phyloP scores from a whole-genome alignment of 1,140 invertebrate species.

The Cotesia vestalis region DNA sequence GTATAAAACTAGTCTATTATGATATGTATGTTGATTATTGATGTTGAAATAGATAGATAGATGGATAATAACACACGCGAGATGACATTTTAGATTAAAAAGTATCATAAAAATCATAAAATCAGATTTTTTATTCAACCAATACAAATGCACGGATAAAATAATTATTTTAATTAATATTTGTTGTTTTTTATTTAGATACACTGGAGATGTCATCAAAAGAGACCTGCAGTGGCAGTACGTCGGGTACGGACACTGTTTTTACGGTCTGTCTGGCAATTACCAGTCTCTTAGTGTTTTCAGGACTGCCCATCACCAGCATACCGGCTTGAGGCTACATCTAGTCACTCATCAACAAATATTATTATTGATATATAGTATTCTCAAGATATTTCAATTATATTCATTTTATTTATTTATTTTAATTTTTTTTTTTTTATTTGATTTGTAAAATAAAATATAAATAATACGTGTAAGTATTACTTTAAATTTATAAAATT shows the following conservation, averaged over 20 bases:
- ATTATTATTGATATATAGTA: too few species aligned
- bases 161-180: conserved; percentile 1
- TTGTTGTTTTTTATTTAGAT: conserved; percentile 49
- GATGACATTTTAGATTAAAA: too few species aligned
- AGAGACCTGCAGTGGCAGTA: conserved; percentile 57
- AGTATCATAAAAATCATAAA: too few species aligned
- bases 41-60: too few species aligned
- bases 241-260: conserved; percentile 16
- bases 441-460: not conserved
- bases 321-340: conserved; percentile 43
- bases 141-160: not conserved
- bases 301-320: conserved; percentile 26
- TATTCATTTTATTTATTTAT: too few species aligned
- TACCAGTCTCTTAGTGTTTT: conserved; percentile 33
- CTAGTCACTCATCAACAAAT: conserved; percentile 40
- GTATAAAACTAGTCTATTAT: too few species aligned
- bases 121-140: not conserved
- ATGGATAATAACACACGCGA: too few species aligned
- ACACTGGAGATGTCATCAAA: conserved; percentile 60
- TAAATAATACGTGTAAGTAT: not conserved
- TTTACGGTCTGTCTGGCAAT: conserved; percentile 33
- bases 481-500: not conserved
- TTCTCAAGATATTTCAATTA: too few species aligned
- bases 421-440: too few species aligned
- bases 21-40: too few species aligned